These are phyloP conservation scores for Nixonia krombeini DNA, from an alignment of 1,140 invertebrate species.

Conservation along the genomic window DNA sequence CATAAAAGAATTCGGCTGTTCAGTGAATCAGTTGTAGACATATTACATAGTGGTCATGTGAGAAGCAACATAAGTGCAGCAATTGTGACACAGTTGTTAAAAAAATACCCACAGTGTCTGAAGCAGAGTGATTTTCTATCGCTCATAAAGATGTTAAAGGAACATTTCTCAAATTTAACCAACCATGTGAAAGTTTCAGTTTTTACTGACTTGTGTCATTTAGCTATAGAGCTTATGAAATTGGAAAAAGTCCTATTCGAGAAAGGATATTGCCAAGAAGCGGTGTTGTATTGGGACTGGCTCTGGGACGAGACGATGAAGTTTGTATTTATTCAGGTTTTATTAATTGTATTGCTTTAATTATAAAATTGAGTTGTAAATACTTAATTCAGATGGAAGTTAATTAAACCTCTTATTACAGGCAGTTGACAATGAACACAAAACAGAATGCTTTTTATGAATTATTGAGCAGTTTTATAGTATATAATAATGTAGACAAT, in stretches of 20 bases:
- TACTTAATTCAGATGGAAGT: too few relatives aligned
- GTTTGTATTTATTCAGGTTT: background rate
- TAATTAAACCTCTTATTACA: too few relatives aligned
- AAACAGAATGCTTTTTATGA: slow-evolving; percentile 17
- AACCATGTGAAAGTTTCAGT: slow-evolving; percentile 2
- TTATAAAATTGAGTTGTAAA: too few relatives aligned
- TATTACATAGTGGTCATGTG: too few relatives aligned
- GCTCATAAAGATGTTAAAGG: slow-evolving; percentile 6
- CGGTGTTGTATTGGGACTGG: slow-evolving; percentile 20
- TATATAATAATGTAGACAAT: slow-evolving; percentile 24
- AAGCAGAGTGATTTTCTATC: slow-evolving; percentile 19
- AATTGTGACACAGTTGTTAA: slow-evolving; percentile 15
- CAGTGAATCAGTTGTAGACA: too few relatives aligned
- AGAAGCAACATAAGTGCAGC: too few relatives aligned
- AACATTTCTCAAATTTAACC: slow-evolving; percentile 3
- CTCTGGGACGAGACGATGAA: slow-evolving; percentile 29
- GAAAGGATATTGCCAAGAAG: slow-evolving; percentile 12
- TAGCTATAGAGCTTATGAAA: slow-evolving; percentile 22
- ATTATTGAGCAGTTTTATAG: slow-evolving; percentile 25
- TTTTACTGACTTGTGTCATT: slow-evolving; percentile 9
- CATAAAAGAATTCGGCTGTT: too few relatives aligned
- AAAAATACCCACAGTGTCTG: slow-evolving; percentile 24
- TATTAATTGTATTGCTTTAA: too few relatives aligned
- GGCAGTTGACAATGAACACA: slow-evolving; percentile 8
- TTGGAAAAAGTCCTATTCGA: slow-evolving; percentile 22